phyloP scores from a whole-genome alignment of 2,888 invertebrate species.

The Emesis furor region DNA sequence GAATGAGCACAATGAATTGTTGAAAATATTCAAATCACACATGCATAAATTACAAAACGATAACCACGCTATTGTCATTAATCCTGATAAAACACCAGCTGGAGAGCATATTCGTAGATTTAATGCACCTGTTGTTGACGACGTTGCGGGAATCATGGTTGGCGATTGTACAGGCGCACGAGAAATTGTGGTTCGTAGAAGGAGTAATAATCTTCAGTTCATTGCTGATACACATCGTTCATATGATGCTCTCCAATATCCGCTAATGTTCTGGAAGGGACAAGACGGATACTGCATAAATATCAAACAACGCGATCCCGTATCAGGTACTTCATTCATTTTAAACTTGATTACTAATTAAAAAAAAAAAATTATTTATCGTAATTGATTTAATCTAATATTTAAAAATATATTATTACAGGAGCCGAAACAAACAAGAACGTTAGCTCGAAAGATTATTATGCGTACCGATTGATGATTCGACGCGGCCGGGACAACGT shows the following conservation, averaged over 20 bases:
- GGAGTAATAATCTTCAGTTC: slow-evolving; percentile 48
- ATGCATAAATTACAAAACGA: slow-evolving; percentile 67
- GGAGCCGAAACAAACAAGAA: slow-evolving; percentile 52
- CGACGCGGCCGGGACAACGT: slow-evolving; percentile 56
- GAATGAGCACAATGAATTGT: slow-evolving; percentile 73
- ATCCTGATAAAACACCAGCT: slow-evolving; percentile 76
- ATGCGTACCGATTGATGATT: slow-evolving; percentile 58
- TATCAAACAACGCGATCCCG: slow-evolving; percentile 24
- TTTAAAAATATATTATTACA: slow-evolving; percentile 40
- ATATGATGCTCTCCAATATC: slow-evolving; percentile 59
- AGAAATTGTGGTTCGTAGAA: slow-evolving; percentile 52
- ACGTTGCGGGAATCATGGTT: slow-evolving; percentile 38
- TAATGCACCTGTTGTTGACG: slow-evolving; percentile 77
- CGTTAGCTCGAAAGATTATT: slow-evolving; percentile 56
- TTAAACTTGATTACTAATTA: background rate
- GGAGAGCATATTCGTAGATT: slow-evolving; percentile 79
- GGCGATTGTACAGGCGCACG: slow-evolving; percentile 46
- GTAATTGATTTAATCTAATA: background rate
- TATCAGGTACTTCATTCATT: background rate
- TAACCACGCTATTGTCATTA: slow-evolving; percentile 36
- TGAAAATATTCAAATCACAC: slow-evolving; percentile 78
- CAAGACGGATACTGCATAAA: slow-evolving; percentile 54
- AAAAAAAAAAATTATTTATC: too few species aligned
- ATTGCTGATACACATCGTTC: slow-evolving; percentile 22
- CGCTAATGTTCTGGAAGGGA: slow-evolving; percentile 61